Base-by-base conservation (phyloP, 2,888 invertebrate genomes). In the Pristionchus maxplancki region DNA sequence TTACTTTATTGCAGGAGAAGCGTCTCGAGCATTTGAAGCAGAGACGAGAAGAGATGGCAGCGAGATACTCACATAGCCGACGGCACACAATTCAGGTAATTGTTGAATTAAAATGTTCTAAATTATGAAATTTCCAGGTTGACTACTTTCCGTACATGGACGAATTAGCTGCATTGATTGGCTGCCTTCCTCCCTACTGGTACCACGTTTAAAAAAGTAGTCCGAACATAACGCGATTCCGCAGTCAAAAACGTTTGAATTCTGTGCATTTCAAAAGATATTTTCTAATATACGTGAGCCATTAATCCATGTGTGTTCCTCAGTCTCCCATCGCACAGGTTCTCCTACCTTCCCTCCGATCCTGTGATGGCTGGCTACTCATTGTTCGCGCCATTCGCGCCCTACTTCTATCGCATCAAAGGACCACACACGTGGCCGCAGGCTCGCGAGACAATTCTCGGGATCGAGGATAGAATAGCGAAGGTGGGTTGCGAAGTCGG, bases 1-100 rank as follows among this genome's bases (percentile, higher is more conserved):
- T n/a, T 58, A 24, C 11, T 71, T 34, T 5, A 40, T 48, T 81
- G 48, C 6, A 81, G 81, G 28, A 13, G 4, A 50, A 81, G 20
- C 48, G 81, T 4, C 5, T n/a, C 5, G 1, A 15, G 0, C 44
- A 17, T 15, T 20, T 95, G 24, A 90, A 89, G 4, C 40, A 88
- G n/a, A 95, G 95, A 89, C 91, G 91, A 48, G 89, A 89, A 15
- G 91, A 88, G 1, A 93, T 95, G 94, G 92, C 92, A 6, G 53
- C 81, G 20, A 90, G 91, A 34, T 93, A 91, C 67, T 91, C 91
- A 74, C 88, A 91, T 40, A 93, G 93, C 6, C 92, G 91, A 44
- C 90, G 95, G 40, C 95, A 95, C 91, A 95, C 95, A 0, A 95
- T 95, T 28, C 95, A 95, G 90, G 95, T 95, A 6, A 28, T 24